Evolutionary conservation across 53 echinoderm and acorn worm species (phyloP).

Genomic region (Arbacia lixula): DNA sequence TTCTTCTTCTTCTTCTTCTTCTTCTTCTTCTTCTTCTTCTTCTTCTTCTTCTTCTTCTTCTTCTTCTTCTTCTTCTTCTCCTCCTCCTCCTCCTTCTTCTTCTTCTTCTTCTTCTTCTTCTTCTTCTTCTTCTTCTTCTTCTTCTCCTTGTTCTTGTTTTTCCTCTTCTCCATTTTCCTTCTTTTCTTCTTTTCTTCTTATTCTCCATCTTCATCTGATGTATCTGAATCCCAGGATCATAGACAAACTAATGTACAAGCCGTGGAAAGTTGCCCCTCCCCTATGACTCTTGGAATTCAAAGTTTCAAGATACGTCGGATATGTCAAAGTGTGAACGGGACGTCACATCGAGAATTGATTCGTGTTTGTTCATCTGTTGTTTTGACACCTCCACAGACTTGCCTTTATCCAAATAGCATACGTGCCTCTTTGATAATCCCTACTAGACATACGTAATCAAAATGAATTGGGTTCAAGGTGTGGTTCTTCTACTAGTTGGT

Average conservation of each 20-base stretch:
- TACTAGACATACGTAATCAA: too few relatives aligned
- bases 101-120: not conserved
- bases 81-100: not conserved
- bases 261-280: too few relatives aligned
- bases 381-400: conserved; percentile 15
- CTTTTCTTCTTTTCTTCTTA: not conserved
- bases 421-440: too few relatives aligned
- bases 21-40: not conserved
- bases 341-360: conserved; percentile 23
- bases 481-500: too few relatives aligned
- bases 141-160: not conserved
- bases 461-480: too few relatives aligned
- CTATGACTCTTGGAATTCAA: too few relatives aligned
- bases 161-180: not conserved
- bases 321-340: conserved; percentile 2
- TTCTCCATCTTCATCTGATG: not conserved
- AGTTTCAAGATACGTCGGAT: too few relatives aligned
- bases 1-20: not conserved
- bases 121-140: not conserved
- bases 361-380: conserved; percentile 54
- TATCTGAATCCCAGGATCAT: too few relatives aligned
- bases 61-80: not conserved
- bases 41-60: not conserved
- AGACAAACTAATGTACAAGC: too few relatives aligned
- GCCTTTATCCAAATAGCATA: not conserved